Evolutionary conservation across 2,888 invertebrate genomes (phyloP).

Genomic region (Mechanitis messenoides): DNA sequence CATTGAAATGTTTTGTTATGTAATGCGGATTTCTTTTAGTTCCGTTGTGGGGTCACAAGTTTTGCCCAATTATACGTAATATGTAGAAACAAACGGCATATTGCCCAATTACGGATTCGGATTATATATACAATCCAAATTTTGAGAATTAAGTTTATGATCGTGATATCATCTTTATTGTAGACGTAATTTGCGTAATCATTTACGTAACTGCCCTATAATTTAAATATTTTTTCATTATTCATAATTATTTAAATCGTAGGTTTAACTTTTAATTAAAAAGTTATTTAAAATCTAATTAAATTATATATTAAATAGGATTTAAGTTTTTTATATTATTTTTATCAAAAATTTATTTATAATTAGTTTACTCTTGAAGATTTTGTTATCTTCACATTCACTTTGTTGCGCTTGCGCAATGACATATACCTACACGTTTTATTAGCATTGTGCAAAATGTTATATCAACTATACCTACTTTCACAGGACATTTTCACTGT

Average conservation of each 20-base stretch:
- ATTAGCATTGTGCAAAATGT: constrained; percentile 56
- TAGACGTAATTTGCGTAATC: no score
- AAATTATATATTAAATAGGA: no score
- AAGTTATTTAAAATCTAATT: no score
- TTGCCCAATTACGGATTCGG: constrained; percentile 14
- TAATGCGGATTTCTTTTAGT: constrained; percentile 16
- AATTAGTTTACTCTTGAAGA: background rate
- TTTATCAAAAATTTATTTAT: background rate
- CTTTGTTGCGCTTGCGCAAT: constrained; percentile 22
- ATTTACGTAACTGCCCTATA: no score
- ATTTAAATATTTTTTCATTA: no score
- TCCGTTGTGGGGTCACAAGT: constrained; percentile 18
- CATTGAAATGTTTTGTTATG: constrained; percentile 16
- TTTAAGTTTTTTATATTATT: no score
- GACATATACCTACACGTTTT: constrained; percentile 37
- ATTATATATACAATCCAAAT: constrained; percentile 4
- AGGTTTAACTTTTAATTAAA: no score
- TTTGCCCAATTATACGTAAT: constrained; percentile 22
- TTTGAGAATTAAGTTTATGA: background rate
- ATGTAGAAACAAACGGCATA: constrained; percentile 12
- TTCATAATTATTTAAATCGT: no score
- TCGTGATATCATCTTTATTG: background rate
- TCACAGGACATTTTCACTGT: constrained; percentile 44
- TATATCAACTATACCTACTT: constrained; percentile 58
- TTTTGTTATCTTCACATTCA: constrained; percentile 10